A percentile compares a stretch with the other conserved stretches of the same genome.
phyloP scores from a whole-genome alignment of 2,888 invertebrate species.

The Capitulum mitella region DNA sequence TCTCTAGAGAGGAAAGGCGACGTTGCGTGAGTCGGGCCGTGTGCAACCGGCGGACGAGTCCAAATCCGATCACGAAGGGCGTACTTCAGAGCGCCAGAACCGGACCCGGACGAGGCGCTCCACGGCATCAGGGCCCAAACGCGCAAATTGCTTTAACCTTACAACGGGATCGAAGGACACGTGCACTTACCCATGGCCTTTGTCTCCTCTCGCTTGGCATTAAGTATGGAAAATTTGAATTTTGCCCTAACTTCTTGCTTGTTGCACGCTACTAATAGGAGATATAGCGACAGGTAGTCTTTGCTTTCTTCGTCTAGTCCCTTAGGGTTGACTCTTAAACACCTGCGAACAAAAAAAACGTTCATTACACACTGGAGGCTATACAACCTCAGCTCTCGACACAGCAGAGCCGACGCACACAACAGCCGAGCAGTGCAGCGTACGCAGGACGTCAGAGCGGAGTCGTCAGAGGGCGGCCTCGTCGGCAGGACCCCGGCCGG shows the following conservation, averaged over 20 bases:
- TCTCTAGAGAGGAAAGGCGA: conserved; percentile 51
- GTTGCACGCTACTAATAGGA: conserved; percentile 98
- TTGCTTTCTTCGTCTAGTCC: conserved; percentile 99
- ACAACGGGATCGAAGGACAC: neutral
- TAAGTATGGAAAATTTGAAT: conserved; percentile 99
- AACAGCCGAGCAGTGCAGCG: neutral
- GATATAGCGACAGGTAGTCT: conserved; percentile 98
- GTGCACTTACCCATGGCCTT: conserved; percentile 88
- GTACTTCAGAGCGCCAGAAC: neutral
- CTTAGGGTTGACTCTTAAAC: conserved; percentile 98
- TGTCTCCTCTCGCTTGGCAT: conserved; percentile 99
- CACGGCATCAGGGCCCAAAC: neutral
- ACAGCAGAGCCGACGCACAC: neutral
- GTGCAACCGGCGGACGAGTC: too few relatives aligned
- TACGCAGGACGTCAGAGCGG: neutral
- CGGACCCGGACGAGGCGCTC: neutral
- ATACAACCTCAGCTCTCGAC: too few relatives aligned
- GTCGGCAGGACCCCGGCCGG: too few relatives aligned
- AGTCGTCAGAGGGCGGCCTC: neutral
- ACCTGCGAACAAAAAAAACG: conserved; percentile 52
- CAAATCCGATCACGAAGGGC: too few relatives aligned
- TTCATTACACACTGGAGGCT: too few relatives aligned
- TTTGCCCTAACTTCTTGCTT: conserved; percentile 99
- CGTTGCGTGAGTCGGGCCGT: too few relatives aligned
- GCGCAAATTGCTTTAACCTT: neutral